Base-by-base conservation (phyloP, 2,113 vertebrate species). In the Chionomys nivalis region DNA sequence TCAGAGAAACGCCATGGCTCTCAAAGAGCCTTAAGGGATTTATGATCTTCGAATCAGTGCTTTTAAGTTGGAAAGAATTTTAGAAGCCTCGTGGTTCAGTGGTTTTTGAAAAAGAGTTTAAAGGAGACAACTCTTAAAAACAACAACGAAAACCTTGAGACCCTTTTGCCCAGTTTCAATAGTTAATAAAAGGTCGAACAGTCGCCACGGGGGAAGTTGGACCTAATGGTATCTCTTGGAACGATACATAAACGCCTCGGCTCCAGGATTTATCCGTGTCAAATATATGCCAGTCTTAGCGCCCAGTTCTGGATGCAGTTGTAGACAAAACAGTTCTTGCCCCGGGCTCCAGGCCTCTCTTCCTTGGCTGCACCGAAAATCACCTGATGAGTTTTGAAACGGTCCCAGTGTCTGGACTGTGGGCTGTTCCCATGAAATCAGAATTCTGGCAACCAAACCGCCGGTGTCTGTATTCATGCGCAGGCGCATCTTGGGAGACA, bases 11-110 rank as follows among this genome's bases (percentile, higher is more conserved):
- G 31, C 77, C 36, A 89, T 28, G 81, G 39, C 47, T 95, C 61
- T 94, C 82, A 95, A 85, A 97, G 91, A 78, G 86, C 39, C 52
- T 87, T 86, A 93, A 49, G 73, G 91, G 92, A 95, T 92, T 96
- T 96, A 75, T 47, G 82, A 66, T 39, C 75, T 95, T 94, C 58
- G 89, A 90, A 91, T 88, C 55, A 6, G 78, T 75, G 44, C 52
- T 83, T 87, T 92, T 61, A 92, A 78, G 72, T 75, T 96, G 93
- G 91, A 94, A 95, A 94, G 93, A 94, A 63, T 96, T 75, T 90
- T 39, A 89, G 93, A 65, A 77, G 82, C 96, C 94, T 94, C 90
- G 83, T 89, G 93, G 92, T 87, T 39, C 92, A 81, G 44, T 87
- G 89, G 31, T 21, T 90, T 77, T 61, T 36, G 90, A 92, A 93